Percentiles rank a stretch among this genome's conserved stretches.
Conservation (phyloP, 2,888 invertebrate genomes). For the Dorcus parallelipipedus region DNA sequence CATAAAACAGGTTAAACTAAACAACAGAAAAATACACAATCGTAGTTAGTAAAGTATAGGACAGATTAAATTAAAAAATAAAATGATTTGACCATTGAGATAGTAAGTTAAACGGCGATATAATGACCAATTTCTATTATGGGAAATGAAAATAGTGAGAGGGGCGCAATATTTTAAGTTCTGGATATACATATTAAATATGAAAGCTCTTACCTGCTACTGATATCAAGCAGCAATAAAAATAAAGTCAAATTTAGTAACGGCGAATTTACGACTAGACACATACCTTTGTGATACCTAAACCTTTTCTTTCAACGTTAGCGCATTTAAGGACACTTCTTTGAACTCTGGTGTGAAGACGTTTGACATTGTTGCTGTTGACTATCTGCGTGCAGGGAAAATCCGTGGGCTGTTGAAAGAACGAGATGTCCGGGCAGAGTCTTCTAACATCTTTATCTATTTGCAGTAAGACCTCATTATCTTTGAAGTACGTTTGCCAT, state of each 20-base stretch:
- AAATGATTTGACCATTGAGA: too few relatives aligned
- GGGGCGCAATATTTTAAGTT: too few relatives aligned
- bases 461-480: constrained; percentile 95
- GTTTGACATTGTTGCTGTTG: constrained; percentile 74
- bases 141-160: too few relatives aligned
- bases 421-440: constrained; percentile 93
- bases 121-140: too few relatives aligned
- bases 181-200: too few relatives aligned
- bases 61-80: too few relatives aligned
- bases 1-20: too few relatives aligned
- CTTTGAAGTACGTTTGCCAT: constrained; percentile 95
- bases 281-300: constrained; percentile 84
- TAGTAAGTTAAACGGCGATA: too few relatives aligned
- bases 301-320: constrained; percentile 81
- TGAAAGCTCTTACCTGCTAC: constrained; percentile 29
- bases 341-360: constrained; percentile 85
- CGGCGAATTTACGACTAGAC: not conserved
- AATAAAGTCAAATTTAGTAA: constrained; percentile 3
- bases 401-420: constrained; percentile 93
- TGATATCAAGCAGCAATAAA: constrained; percentile 25
- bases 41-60: too few relatives aligned
- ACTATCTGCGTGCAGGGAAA: constrained; percentile 82
- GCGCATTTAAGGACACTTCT: constrained; percentile 82
- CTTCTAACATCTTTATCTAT: constrained; percentile 97
- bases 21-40: too few relatives aligned